phyloP scores from a whole-genome alignment of 2,888 invertebrate species.

The Alloplasta piceator region DNA sequence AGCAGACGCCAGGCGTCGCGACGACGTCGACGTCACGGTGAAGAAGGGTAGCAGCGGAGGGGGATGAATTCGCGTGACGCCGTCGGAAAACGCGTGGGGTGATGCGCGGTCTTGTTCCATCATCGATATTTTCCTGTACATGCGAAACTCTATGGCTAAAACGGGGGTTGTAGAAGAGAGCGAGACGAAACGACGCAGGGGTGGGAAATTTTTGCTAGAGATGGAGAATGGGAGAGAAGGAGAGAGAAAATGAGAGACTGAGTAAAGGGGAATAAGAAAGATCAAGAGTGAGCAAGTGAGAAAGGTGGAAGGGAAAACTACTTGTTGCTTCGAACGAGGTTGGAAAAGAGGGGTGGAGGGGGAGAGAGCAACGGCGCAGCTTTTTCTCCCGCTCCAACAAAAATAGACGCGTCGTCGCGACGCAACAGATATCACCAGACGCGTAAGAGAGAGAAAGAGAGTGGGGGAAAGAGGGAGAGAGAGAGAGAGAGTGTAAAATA shows the following conservation, averaged over 20 bases:
- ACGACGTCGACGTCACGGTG: constrained; percentile 64
- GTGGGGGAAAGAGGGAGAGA: constrained; percentile 18
- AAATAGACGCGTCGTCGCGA: constrained; percentile 79
- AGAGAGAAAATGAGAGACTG: constrained; percentile 42
- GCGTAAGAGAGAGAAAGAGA: constrained; percentile 24
- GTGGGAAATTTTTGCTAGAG: constrained; percentile 60
- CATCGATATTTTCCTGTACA: constrained; percentile 52
- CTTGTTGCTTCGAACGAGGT: constrained; percentile 78
- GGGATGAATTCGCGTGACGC: constrained; percentile 37
- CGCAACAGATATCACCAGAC: constrained; percentile 79
- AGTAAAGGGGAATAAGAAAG: constrained; percentile 58
- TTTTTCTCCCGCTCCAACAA: constrained; percentile 66
- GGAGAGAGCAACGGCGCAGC: constrained; percentile 47
- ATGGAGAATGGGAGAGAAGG: constrained; percentile 54
- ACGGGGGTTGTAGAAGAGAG: constrained; percentile 29
- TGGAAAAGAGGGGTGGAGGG: constrained; percentile 6
- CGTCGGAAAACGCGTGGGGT: constrained; percentile 26
- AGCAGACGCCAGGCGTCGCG: constrained; percentile 79
- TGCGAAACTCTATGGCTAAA: constrained; percentile 8
- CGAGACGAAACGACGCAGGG: constrained; percentile 36
- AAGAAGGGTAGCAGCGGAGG: constrained; percentile 60
- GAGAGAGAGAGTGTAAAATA: constrained; percentile 15
- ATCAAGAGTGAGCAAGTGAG: constrained; percentile 51
- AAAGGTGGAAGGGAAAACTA: constrained; percentile 73
- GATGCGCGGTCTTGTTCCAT: constrained; percentile 47